Percentiles rank a stretch among this genome's conserved stretches.
Conservation (phyloP, 2,888 invertebrate species). For the Dasysyrphus albostriatus region DNA sequence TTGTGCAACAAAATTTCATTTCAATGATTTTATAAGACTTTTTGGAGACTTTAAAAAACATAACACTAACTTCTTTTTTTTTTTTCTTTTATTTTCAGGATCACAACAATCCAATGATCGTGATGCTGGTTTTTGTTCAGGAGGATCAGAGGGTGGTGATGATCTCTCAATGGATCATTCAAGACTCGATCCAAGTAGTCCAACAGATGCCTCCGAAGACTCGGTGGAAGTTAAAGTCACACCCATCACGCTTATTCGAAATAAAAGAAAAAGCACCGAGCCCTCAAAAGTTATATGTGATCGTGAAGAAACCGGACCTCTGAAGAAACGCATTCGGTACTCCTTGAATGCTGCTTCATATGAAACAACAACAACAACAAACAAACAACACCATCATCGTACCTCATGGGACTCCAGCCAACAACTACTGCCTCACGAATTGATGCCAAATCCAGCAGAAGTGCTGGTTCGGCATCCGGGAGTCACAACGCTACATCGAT, state of each 20-base stretch:
- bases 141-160: slow-evolving; percentile 86
- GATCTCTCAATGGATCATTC: slow-evolving; percentile 86
- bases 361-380: slow-evolving; percentile 76
- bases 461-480: slow-evolving; percentile 83
- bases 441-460: slow-evolving; percentile 84
- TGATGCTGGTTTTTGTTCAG: slow-evolving; percentile 90
- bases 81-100: slow-evolving; percentile 79
- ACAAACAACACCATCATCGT: slow-evolving; percentile 84
- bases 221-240: slow-evolving; percentile 87
- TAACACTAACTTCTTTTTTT: slow-evolving; percentile 47
- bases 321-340: slow-evolving; percentile 89
- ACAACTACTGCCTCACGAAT: slow-evolving; percentile 81
- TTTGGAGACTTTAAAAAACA: neutral
- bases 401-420: slow-evolving; percentile 87
- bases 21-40: neutral
- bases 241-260: slow-evolving; percentile 85
- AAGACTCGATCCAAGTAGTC: slow-evolving; percentile 85
- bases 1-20: slow-evolving; percentile 60
- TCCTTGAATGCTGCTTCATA: slow-evolving; percentile 80
- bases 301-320: slow-evolving; percentile 84
- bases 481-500: slow-evolving; percentile 82
- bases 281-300: slow-evolving; percentile 86
- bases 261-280: slow-evolving; percentile 88
- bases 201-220: slow-evolving; percentile 87
- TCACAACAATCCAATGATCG: slow-evolving; percentile 83